phyloP scores from a whole-genome alignment of 1,140 invertebrate species.

The Oscheius sp. region DNA sequence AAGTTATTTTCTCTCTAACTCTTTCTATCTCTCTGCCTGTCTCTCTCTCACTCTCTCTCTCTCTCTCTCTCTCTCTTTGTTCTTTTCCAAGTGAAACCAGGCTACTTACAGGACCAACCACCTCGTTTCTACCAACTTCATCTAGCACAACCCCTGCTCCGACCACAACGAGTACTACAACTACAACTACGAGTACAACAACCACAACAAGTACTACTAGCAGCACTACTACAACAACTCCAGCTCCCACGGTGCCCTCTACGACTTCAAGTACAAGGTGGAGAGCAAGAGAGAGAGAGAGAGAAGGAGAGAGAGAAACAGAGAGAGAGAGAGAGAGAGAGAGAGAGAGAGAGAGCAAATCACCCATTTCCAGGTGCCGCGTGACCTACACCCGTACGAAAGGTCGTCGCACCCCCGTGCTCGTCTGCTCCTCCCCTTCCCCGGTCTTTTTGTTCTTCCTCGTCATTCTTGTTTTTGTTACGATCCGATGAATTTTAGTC shows the following conservation, averaged over 20 bases:
- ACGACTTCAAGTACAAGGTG: not conserved
- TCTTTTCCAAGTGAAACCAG: not conserved
- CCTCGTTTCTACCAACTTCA: slow-evolving; percentile 4
- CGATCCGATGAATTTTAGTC: not conserved
- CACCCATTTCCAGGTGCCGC: slow-evolving; percentile 13
- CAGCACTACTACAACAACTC: slow-evolving; percentile 19
- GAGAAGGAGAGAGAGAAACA: slow-evolving; percentile 12
- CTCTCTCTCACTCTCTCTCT: no score
- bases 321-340: not conserved
- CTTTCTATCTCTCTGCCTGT: no score
- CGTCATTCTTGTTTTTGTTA: not conserved
- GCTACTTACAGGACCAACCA: not conserved
- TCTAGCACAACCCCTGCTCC: slow-evolving; percentile 7
- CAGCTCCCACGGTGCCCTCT: slow-evolving; percentile 1
- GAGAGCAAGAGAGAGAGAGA: slow-evolving; percentile 13
- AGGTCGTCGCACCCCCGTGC: slow-evolving; percentile 12
- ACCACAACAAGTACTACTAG: slow-evolving; percentile 2
- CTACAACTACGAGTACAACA: not conserved
- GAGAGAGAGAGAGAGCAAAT: slow-evolving; percentile 9
- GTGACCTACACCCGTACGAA: slow-evolving; percentile 7
- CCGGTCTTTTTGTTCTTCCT: not conserved
- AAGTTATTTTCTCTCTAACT: not conserved
- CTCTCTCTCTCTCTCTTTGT: no score
- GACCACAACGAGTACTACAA: not conserved
- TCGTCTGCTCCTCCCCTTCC: not conserved